Percentiles rank a stretch among this genome's conserved stretches.
These are phyloP conservation scores for Prietella phreatophila DNA, from an alignment of 2,113 vertebrate species.

Conservation along the genomic window DNA sequence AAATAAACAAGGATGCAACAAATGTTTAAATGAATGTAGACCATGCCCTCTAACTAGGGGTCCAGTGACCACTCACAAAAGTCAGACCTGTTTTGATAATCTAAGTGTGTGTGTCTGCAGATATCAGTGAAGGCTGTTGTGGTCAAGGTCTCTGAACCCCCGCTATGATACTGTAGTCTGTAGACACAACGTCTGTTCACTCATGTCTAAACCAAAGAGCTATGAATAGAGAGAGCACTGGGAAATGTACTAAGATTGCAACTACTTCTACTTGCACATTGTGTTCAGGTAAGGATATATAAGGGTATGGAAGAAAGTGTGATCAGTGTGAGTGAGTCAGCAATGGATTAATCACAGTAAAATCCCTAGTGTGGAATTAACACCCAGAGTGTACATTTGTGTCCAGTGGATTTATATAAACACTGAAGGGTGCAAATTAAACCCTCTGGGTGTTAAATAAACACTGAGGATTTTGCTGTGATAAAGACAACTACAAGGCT, in stretches of 20 bases:
- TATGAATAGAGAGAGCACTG: conserved; percentile 1
- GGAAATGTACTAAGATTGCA: background rate
- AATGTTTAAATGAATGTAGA: background rate
- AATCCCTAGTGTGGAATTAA: no score
- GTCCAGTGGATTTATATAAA: no score
- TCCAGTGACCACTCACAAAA: background rate
- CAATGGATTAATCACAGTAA: background rate
- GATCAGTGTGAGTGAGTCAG: background rate
- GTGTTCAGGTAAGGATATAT: background rate
- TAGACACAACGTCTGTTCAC: background rate
- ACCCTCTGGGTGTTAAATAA: no score
- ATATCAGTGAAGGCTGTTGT: conserved; percentile 11
- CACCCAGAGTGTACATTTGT: no score
- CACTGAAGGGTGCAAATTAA: no score
- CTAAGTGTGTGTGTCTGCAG: background rate
- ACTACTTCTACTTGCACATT: background rate
- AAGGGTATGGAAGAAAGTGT: background rate
- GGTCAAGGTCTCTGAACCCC: conserved; percentile 32
- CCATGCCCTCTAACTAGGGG: background rate
- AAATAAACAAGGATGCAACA: background rate
- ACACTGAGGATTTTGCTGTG: no score
- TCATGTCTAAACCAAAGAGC: background rate
- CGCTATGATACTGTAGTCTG: background rate
- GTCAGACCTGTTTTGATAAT: background rate
- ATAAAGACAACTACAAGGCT: no score